Evolutionary conservation across 2,888 invertebrate genomes (phyloP).

Genomic region (Nemotelus pantherinus): DNA sequence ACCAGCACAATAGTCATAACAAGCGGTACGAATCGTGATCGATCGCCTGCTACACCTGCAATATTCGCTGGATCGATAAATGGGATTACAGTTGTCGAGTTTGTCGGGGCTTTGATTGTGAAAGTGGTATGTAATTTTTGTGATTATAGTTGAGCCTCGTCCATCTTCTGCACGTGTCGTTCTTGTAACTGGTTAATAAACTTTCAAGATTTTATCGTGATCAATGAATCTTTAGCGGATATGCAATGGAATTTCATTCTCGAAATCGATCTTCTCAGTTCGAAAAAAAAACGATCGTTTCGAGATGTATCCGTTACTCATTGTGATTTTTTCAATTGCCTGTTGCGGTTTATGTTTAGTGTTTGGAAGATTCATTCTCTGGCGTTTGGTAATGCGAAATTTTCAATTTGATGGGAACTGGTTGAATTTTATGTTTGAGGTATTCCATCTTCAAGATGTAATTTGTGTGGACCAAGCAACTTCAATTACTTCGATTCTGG

Average conservation of each 20-base stretch:
- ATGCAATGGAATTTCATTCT: too few relatives aligned
- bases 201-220: neutral
- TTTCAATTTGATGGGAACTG: too few relatives aligned
- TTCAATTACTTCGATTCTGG: too few relatives aligned
- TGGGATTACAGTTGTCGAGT: conserved; percentile 32
- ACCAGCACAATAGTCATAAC: neutral
- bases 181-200: neutral
- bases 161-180: neutral
- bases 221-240: too few relatives aligned
- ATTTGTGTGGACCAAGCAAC: too few relatives aligned
- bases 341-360: neutral
- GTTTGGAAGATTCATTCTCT: neutral
- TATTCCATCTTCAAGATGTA: too few relatives aligned
- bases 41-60: conserved; percentile 37
- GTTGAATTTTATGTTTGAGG: too few relatives aligned
- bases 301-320: too few relatives aligned
- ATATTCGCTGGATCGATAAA: conserved; percentile 30
- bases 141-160: neutral
- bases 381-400: too few relatives aligned
- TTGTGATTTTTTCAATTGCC: neutral
- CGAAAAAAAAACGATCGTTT: too few relatives aligned
- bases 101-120: conserved; percentile 33
- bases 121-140: conserved; percentile 33
- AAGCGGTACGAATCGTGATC: conserved; percentile 35
- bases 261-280: too few relatives aligned